phyloP scores from a whole-genome alignment of 2,888 invertebrate species.

The Timandra comae region DNA sequence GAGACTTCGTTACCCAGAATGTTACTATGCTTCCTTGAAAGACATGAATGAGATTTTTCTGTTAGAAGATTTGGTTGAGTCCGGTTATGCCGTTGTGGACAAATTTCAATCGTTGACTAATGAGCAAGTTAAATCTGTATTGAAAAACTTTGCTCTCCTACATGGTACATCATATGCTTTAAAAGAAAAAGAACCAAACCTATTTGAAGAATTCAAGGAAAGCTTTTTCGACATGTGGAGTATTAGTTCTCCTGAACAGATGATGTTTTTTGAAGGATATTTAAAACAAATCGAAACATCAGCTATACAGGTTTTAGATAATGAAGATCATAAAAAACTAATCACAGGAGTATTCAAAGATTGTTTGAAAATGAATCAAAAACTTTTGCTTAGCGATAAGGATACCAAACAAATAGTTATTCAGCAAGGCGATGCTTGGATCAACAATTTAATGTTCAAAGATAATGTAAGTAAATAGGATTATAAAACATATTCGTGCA shows the following conservation, averaged over 20 bases:
- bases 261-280: constrained; percentile 1
- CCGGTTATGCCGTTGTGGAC: constrained; percentile 28
- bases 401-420: constrained; percentile 27
- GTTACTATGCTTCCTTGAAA: constrained; percentile 28
- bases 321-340: constrained; percentile 12
- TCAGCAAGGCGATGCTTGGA: constrained; percentile 38
- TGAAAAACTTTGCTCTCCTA: constrained; percentile 30
- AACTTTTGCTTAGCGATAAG: constrained; percentile 15
- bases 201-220: constrained; percentile 16
- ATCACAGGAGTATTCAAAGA: no score
- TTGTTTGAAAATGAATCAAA: constrained; percentile 7
- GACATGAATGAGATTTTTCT: constrained; percentile 31
- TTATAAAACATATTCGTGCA: no score
- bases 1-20: constrained; percentile 27
- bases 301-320: constrained; percentile 10
- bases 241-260: background rate
- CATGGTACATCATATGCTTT: constrained; percentile 34
- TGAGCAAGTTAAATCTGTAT: constrained; percentile 24
- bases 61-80: constrained; percentile 33
- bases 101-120: constrained; percentile 25
- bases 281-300: constrained; percentile 10
- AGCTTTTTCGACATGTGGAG: constrained; percentile 19
- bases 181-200: constrained; percentile 27
- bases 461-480: no score
- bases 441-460: constrained; percentile 39